Evolutionary conservation across 2,888 invertebrate genomes (phyloP), one percentile per base, ranked within the genome.

Genomic region (Scelioninae gen. 1): DNA sequence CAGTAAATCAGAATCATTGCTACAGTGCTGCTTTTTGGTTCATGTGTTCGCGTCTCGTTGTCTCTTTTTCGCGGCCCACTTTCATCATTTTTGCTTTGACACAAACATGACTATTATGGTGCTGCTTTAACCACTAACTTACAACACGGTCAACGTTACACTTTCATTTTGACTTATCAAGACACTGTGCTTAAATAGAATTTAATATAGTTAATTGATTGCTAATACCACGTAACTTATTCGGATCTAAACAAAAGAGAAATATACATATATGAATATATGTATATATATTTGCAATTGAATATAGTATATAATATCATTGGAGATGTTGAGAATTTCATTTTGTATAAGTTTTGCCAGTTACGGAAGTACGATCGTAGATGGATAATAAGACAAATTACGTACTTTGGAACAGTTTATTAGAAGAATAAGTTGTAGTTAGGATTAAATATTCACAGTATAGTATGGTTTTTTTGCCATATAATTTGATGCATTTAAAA

Each of bases 1-100:
- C 10, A 56, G n/a, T n/a, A n/a, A n/a, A n/a, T 83, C 31, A 78
- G 69, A 77, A 51, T 65, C 1, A 29, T n/a, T n/a, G n/a, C n/a
- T 65, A 15, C 1, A 43, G n/a, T 8, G n/a, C 13, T 47, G 6
- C 11, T 7, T 40, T n/a, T 47, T 10, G 15, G 16, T 53, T 43
- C 16, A 11, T 23, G n/a, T n/a, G n/a, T n/a, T n/a, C n/a, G n/a
- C n/a, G n/a, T n/a, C n/a, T n/a, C n/a, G n/a, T n/a, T n/a, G n/a
- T n/a, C n/a, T n/a, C n/a, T 63, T 56, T 79, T 62, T 32, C 49
- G 11, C 10, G 49, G 40, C n/a, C 62, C 72, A 71, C 63, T 74
- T 74, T 74, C 40, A 47, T 74, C 53, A 63, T 74, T 53, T 63
- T 66, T 55, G 45, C 34, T 51, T 43, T 13, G 6, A 31, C 6